These are phyloP conservation scores for Porphyrio hochstetteri DNA, from an alignment of 2,113 vertebrate genomes.

Conservation along the genomic window DNA sequence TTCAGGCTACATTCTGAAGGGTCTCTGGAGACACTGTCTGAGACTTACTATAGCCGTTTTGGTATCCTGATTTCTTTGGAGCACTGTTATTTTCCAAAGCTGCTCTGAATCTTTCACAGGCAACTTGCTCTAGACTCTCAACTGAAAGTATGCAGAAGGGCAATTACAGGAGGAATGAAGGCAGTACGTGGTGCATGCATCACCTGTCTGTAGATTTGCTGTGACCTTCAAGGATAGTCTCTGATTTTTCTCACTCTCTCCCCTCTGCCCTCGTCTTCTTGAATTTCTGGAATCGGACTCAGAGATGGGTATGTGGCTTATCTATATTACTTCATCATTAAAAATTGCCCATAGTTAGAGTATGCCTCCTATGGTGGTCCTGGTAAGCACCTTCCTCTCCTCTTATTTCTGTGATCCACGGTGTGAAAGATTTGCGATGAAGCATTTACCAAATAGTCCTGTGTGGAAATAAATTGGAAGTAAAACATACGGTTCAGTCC, in stretches of 20 bases:
- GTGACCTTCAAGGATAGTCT: neutral
- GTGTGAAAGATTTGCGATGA: neutral
- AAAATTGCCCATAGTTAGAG: neutral
- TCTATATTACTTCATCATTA: neutral
- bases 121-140: neutral
- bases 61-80: neutral
- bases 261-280: neutral
- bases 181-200: fast-evolving
- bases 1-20: neutral
- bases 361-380: neutral
- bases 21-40: neutral
- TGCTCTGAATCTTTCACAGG: neutral
- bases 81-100: neutral
- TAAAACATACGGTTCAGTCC: neutral
- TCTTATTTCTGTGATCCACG: neutral
- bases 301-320: neutral
- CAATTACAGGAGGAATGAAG: neutral
- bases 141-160: neutral
- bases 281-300: neutral
- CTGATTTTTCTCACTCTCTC: neutral
- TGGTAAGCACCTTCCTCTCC: neutral
- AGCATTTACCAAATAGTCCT: neutral
- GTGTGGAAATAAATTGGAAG: neutral
- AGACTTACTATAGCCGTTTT: neutral
- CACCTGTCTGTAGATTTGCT: neutral